These are phyloP conservation scores for Seira musarum DNA, from an alignment of 2,888 invertebrate genomes.

Conservation along the genomic window DNA sequence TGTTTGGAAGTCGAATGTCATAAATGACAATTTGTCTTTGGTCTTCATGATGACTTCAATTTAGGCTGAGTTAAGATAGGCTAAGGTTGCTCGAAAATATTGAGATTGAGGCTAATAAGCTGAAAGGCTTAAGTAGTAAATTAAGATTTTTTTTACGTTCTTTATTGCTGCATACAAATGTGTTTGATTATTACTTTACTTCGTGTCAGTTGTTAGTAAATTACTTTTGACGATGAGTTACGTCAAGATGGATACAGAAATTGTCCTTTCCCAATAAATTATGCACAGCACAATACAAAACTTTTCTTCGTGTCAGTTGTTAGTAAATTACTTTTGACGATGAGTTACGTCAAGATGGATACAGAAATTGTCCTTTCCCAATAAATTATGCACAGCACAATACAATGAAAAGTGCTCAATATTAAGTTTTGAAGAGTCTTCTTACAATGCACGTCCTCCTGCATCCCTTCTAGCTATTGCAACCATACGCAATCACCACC, in stretches of 20 bases:
- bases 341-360: not conserved
- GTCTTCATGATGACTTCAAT: not conserved
- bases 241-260: not conserved
- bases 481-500: not conserved
- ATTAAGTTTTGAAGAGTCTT: not conserved
- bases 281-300: not conserved
- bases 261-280: constrained; percentile 1
- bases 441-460: not conserved
- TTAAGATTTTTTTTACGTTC: not conserved
- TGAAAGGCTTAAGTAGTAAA: not conserved
- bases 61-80: not conserved
- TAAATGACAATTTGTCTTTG: not conserved
- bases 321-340: not conserved
- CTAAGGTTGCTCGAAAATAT: not conserved
- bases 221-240: not conserved
- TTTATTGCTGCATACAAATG: not conserved
- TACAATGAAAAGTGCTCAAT: not conserved
- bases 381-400: not conserved
- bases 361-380: not conserved
- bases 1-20: too few species aligned
- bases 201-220: not conserved
- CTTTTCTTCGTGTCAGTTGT: not conserved
- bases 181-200: not conserved
- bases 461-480: too few species aligned
- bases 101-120: not conserved